These are phyloP conservation scores for Telmatherina bonti DNA, from an alignment of 2,797 vertebrate genomes.

Conservation along the genomic window DNA sequence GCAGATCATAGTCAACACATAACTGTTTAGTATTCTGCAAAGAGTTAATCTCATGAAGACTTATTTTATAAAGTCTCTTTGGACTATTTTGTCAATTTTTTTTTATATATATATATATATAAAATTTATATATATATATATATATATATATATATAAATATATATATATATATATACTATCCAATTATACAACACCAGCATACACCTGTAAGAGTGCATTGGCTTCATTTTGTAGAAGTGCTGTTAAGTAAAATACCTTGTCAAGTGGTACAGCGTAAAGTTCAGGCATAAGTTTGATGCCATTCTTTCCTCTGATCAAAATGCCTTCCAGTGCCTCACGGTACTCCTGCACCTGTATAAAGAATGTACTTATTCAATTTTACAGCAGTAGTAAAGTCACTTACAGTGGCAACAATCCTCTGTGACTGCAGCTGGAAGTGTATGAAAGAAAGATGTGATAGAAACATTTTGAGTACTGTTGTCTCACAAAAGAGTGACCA, in stretches of 20 bases:
- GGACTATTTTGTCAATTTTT: too few species aligned
- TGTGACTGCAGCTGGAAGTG: too few species aligned
- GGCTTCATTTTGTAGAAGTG: background rate
- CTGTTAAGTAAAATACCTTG: conserved; percentile 83
- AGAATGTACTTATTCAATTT: conserved; percentile 6
- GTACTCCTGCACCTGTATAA: conserved; percentile 92
- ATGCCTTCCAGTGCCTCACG: conserved; percentile 93
- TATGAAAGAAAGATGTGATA: too few species aligned
- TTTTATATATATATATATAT: too few species aligned
- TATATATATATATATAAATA: too few species aligned
- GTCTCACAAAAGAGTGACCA: too few species aligned
- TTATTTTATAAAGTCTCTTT: too few species aligned
- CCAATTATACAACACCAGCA: background rate
- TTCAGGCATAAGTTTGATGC: conserved; percentile 93
- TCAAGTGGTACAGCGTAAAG: conserved; percentile 91
- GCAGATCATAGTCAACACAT: background rate
- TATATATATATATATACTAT: too few species aligned
- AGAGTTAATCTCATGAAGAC: too few species aligned
- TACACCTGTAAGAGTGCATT: background rate
- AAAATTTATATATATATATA: too few species aligned
- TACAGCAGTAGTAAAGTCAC: background rate
- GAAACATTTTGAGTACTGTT: background rate
- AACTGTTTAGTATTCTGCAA: background rate
- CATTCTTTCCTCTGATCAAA: conserved; percentile 92
- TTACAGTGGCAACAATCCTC: background rate